Evolutionary conservation across 2,113 vertebrate species (phyloP).

Genomic region (Herpailurus yagouaroundi): DNA sequence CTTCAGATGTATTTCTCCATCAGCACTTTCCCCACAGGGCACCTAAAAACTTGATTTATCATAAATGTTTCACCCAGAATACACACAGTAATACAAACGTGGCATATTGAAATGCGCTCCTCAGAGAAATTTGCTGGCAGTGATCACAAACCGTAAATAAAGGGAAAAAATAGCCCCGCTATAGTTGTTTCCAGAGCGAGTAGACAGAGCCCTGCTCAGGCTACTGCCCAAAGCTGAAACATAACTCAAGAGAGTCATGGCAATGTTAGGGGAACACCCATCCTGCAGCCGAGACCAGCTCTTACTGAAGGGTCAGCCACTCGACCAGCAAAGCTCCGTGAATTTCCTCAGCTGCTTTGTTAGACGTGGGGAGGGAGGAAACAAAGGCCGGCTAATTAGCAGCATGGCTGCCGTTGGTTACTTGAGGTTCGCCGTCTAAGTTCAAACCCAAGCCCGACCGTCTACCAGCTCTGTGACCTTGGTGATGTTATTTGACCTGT

Average conservation of each 20-base stretch:
- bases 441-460: neutral
- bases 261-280: neutral
- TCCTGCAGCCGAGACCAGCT: neutral
- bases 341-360: neutral
- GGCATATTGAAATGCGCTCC: conserved; percentile 69
- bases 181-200: conserved; percentile 24
- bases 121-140: conserved; percentile 64
- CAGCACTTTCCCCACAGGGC: conserved; percentile 69
- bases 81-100: conserved; percentile 59
- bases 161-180: conserved; percentile 47
- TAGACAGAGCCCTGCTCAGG: neutral
- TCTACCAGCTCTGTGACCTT: neutral
- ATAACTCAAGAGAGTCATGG: neutral
- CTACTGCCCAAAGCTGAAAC: neutral
- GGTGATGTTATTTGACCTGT: neutral
- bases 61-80: conserved; percentile 66
- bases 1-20: conserved; percentile 69
- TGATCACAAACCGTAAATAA: conserved; percentile 73
- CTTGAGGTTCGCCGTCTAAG: neutral
- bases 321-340: neutral
- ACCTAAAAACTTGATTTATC: conserved; percentile 77
- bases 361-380: neutral
- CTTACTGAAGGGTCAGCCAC: neutral
- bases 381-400: neutral
- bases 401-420: neutral